Conservation (phyloP, 2,888 invertebrate genomes). For the Mimas tiliae region DNA sequence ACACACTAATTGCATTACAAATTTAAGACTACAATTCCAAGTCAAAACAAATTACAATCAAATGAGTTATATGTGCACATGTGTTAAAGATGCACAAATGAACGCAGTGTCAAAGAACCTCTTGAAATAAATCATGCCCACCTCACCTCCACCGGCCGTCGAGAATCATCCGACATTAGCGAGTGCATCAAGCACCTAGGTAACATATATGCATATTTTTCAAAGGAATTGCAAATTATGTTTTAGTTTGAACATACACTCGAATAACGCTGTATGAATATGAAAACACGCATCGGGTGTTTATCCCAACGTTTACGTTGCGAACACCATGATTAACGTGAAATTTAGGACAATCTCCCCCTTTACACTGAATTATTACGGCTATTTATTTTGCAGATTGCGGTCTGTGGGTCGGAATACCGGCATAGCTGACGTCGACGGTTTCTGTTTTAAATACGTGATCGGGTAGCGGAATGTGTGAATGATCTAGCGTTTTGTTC, state of each 20-base stretch:
- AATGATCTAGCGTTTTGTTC: not conserved
- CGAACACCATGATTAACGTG: conserved; percentile 54
- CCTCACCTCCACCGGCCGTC: not conserved
- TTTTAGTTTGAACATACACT: conserved; percentile 45
- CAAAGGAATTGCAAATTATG: conserved; percentile 49
- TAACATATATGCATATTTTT: conserved; percentile 51
- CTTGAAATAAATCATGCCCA: not conserved
- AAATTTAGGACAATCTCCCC: conserved; percentile 57
- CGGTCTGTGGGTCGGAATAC: conserved; percentile 36
- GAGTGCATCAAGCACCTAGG: conserved; percentile 26
- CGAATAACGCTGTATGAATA: conserved; percentile 45
- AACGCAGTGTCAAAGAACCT: conserved; percentile 9
- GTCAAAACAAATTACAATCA: too few species aligned
- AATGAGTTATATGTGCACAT: not conserved
- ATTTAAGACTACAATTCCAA: too few species aligned
- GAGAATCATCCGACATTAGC: conserved; percentile 13
- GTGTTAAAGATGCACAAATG: conserved; percentile 20
- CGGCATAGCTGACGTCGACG: conserved; percentile 20
- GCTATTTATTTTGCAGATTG: conserved; percentile 60
- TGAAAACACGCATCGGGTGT: conserved; percentile 43
- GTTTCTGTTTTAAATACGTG: conserved; percentile 26
- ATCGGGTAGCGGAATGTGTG: not conserved
- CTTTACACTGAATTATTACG: conserved; percentile 47
- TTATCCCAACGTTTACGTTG: conserved; percentile 43
- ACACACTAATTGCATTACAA: too few species aligned